Evolutionary conservation across 2,797 vertebrate species (phyloP).

Genomic region (Lemur catta): DNA sequence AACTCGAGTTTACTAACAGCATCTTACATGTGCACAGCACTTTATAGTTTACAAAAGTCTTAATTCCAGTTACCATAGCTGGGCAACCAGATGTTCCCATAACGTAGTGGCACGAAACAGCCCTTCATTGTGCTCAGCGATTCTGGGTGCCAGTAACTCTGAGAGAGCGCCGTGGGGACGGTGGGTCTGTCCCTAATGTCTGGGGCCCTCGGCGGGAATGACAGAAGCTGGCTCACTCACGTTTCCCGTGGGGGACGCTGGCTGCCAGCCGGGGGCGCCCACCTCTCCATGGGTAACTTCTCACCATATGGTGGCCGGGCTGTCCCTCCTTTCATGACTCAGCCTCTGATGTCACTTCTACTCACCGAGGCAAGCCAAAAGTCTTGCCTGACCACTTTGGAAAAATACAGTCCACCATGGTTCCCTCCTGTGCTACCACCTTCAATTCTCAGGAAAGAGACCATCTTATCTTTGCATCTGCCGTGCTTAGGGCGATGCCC

Average conservation of each 20-base stretch:
- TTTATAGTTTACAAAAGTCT: background rate
- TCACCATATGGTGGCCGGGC: rapidly evolving
- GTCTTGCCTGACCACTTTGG: background rate
- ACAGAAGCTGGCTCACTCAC: background rate
- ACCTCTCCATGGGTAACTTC: background rate
- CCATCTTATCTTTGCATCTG: too few relatives aligned
- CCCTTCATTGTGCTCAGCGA: background rate
- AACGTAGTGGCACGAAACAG: background rate
- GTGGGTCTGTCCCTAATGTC: background rate
- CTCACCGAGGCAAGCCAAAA: background rate
- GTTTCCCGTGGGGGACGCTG: background rate
- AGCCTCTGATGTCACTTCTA: background rate
- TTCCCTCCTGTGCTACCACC: background rate
- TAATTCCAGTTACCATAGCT: background rate
- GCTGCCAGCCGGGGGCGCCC: rapidly evolving
- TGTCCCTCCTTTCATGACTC: background rate
- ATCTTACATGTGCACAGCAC: too few relatives aligned
- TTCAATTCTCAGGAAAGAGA: background rate
- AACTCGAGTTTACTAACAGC: background rate
- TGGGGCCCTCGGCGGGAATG: background rate
- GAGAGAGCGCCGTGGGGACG: rapidly evolving
- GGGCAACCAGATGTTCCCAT: background rate
- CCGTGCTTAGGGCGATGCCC: background rate
- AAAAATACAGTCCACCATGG: background rate
- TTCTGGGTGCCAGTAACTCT: background rate